Base-by-base conservation (phyloP, 2,797 vertebrate species). In the Gephyroberyx darwinii region DNA sequence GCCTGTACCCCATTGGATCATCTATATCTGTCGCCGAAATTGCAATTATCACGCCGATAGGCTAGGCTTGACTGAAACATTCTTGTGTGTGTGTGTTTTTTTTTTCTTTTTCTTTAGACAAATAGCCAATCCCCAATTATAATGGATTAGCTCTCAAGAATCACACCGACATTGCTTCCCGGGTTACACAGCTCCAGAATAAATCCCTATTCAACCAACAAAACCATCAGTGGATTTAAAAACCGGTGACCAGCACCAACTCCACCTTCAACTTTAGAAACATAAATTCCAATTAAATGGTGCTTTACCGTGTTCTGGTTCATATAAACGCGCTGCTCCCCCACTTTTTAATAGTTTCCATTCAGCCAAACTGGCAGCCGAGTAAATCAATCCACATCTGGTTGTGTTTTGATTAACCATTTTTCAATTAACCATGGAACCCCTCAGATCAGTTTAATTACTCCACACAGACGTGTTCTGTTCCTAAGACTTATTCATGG, bases 351-450 rank as follows among this genome's bases (percentile, higher is more conserved):
- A 91, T 89, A 90, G 87, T 86, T 93, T 91, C 92, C 92, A 93
- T 92, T 89, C 85, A 89, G 76, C 43, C 77, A 84, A 79, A 84
- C 35, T 77, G 65, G 70, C 84, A 85, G 86, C 80, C 77, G 76
- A 84, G 74, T 84, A 87, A 86, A 93, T 91, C 90, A 77, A 84
- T 90, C 89, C 93, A 94, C 95, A 94, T 93, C 93, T 95, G 94
- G 86, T 93, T 92, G 86, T 88, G 88, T 91, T 94, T 91, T 92
- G 75, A 92, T 93, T 84, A 89, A 91, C 77, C 82, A 75, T 84
- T 87, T 92, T 88, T 89, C 83, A 92, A 89, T 92, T 90, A 90
- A 77, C 51, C 74, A 82, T 71, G 83, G 71, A 74, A 57, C 69
- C 51, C 59, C 45, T 80, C 83, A 71, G 55, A 84, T 76, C 73